phyloP scores from a whole-genome alignment of 2,797 vertebrate species.

The Labeo calbasu region DNA sequence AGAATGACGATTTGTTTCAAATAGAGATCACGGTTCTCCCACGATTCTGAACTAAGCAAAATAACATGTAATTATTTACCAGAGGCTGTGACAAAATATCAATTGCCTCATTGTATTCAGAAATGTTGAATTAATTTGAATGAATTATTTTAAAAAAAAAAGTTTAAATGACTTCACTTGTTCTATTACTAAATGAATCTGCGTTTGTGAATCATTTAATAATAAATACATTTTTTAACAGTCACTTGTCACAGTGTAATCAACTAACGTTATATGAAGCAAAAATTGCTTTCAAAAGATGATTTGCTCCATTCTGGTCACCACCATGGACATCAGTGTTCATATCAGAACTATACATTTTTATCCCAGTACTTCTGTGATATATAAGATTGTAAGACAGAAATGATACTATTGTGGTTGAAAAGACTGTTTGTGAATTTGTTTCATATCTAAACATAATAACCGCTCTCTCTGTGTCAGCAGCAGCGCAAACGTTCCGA shows the following conservation, averaged over 20 bases:
- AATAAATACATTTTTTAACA: background rate
- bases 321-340: too few relatives aligned
- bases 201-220: background rate
- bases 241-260: background rate
- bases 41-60: too few relatives aligned
- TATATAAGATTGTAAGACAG: background rate
- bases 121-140: too few relatives aligned
- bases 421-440: background rate
- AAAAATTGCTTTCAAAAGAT: background rate
- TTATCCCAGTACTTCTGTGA: background rate
- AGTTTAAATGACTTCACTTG: too few relatives aligned
- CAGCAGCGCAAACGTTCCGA: background rate
- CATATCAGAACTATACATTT: too few relatives aligned
- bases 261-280: background rate
- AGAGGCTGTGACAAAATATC: too few relatives aligned
- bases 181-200: too few relatives aligned
- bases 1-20: too few relatives aligned
- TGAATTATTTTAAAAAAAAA: too few relatives aligned
- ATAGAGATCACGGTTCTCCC: too few relatives aligned
- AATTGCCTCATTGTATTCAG: too few relatives aligned
- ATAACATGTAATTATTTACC: too few relatives aligned
- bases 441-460: background rate
- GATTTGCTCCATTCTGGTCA: background rate
- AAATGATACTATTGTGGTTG: background rate
- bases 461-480: background rate